phyloP scores from a whole-genome alignment of 2,797 vertebrate genomes.

The Eulemur rubriventer region DNA sequence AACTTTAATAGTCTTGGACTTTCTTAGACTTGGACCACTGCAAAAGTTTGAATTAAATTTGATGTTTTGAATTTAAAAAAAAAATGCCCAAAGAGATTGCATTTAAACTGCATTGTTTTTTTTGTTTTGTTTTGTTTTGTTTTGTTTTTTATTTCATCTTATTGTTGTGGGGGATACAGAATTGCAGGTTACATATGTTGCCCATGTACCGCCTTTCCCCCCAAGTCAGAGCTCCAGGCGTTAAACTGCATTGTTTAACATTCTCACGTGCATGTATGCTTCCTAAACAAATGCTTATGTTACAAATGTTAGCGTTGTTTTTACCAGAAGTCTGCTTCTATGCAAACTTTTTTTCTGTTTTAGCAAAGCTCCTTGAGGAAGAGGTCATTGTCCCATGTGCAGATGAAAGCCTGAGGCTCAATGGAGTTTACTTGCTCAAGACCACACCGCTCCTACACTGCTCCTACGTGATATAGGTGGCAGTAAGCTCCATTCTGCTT shows the following conservation, averaged over 20 bases:
- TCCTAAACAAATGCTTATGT: slow-evolving; percentile 75
- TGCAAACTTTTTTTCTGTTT: not conserved
- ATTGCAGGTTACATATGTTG: no score
- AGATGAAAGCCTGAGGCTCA: not conserved
- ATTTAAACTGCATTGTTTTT: slow-evolving; percentile 54
- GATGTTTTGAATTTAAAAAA: slow-evolving; percentile 60
- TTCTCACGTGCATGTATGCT: slow-evolving; percentile 76
- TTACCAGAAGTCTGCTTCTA: not conserved
- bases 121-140: no score
- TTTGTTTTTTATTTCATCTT: no score
- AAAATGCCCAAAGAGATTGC: not conserved
- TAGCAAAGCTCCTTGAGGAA: not conserved
- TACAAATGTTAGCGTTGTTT: slow-evolving; percentile 74
- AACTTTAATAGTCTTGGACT: slow-evolving; percentile 28
- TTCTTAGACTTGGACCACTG: not conserved
- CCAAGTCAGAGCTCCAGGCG: no score
- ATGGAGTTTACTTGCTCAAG: not conserved
- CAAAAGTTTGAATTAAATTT: slow-evolving; percentile 57
- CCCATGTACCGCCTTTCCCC: no score
- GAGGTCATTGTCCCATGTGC: not conserved
- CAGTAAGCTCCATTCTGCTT: not conserved
- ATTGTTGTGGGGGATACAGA: no score
- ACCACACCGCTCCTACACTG: not conserved
- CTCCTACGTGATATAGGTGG: accelerated
- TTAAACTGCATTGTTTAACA: no score